Conservation (phyloP, 2,113 vertebrate species). For the Melospiza georgiana region DNA sequence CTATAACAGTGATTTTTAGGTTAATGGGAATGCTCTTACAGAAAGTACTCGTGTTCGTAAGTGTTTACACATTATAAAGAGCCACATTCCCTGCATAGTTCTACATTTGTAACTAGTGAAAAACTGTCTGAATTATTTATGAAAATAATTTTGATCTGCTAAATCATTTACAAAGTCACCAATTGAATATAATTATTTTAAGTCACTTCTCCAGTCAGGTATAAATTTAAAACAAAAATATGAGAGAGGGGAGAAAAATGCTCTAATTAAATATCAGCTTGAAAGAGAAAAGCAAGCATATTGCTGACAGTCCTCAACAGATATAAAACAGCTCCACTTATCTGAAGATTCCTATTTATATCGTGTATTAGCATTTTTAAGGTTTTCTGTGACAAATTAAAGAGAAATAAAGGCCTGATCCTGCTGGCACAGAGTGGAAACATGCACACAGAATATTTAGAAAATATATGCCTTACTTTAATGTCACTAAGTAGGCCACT, state of each 20-base stretch:
- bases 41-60: neutral
- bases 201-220: neutral
- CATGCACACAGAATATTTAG: neutral
- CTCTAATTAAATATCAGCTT: neutral
- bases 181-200: neutral
- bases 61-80: neutral
- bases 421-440: neutral
- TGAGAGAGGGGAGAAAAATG: neutral
- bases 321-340: neutral
- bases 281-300: neutral
- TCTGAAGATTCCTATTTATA: constrained; percentile 37
- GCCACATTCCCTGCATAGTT: neutral
- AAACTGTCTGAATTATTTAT: neutral
- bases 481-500: neutral
- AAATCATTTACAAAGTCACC: neutral
- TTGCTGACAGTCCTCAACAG: neutral
- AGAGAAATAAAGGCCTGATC: neutral
- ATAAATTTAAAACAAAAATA: constrained; percentile 19
- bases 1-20: neutral
- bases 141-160: neutral
- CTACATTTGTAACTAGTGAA: neutral
- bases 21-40: neutral
- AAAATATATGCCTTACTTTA: neutral
- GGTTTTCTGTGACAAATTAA: neutral
- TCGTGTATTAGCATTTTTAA: neutral